Conservation (phyloP, 2,888 invertebrate genomes). For the Meteorus cinctellus region DNA sequence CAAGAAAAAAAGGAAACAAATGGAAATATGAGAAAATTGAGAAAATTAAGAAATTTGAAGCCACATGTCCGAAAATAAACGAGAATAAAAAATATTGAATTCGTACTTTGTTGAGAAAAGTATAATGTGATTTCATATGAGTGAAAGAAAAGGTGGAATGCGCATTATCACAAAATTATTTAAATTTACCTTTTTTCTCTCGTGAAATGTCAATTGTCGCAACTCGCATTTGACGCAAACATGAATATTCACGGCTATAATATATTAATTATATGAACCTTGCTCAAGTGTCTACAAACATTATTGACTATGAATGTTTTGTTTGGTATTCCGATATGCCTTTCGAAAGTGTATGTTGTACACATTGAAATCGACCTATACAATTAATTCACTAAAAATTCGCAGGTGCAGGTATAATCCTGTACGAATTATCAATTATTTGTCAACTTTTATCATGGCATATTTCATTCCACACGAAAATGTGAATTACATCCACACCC, state of each 20-base stretch:
- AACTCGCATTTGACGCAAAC: slow-evolving; percentile 17
- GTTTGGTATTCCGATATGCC: slow-evolving; percentile 36
- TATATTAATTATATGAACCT: slow-evolving; percentile 32
- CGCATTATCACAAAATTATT: slow-evolving; percentile 44
- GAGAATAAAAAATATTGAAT: not conserved
- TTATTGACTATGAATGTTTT: slow-evolving; percentile 35
- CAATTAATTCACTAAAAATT: slow-evolving; percentile 35
- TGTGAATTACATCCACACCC: slow-evolving; percentile 15
- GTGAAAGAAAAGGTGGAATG: slow-evolving; percentile 7
- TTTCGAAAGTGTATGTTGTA: slow-evolving; percentile 28
- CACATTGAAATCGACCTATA: slow-evolving; percentile 26
- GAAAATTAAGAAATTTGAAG: not conserved
- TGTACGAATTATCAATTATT: slow-evolving; percentile 36
- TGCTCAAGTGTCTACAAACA: slow-evolving; percentile 32
- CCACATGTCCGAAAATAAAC: not conserved
- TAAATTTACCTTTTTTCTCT: slow-evolving; percentile 30
- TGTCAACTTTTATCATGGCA: slow-evolving; percentile 37
- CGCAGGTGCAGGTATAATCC: slow-evolving; percentile 28
- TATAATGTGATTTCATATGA: not conserved
- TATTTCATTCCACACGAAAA: slow-evolving; percentile 16
- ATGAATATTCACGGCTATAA: slow-evolving; percentile 16
- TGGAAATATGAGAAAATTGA: slow-evolving; percentile 29
- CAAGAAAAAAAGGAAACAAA: slow-evolving; percentile 36
- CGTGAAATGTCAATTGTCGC: slow-evolving; percentile 29
- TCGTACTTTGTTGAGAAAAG: not conserved